Evolutionary conservation across 2,113 vertebrate genomes (phyloP).

Genomic region (Calidris pygmaea): DNA sequence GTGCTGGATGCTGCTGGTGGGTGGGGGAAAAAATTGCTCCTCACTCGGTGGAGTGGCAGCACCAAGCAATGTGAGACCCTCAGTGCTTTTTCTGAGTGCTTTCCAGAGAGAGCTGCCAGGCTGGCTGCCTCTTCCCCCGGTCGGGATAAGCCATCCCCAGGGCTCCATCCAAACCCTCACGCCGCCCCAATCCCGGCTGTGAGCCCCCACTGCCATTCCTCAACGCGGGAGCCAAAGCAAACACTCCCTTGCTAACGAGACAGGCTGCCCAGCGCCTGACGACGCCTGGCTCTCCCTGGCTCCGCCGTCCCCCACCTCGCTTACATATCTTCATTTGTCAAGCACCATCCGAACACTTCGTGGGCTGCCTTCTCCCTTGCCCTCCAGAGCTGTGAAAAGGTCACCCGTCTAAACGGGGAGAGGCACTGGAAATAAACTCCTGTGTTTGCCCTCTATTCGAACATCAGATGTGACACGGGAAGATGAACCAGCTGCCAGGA

Average conservation of each 20-base stretch:
- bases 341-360: not conserved
- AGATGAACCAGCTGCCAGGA: slow-evolving; percentile 22
- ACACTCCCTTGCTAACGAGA: not conserved
- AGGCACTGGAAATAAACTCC: not conserved
- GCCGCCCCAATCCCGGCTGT: rapidly evolving
- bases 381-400: slow-evolving; percentile 35
- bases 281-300: not conserved
- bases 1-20: not conserved
- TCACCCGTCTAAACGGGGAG: not conserved
- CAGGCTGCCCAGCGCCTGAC: not conserved
- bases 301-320: not conserved
- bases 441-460: not conserved
- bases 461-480: not conserved
- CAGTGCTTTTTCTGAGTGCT: not conserved
- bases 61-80: not conserved
- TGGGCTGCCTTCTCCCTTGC: not conserved
- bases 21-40: not conserved
- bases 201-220: not conserved
- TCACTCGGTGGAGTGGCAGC: not conserved
- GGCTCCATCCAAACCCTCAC: not conserved
- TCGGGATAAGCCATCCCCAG: not conserved
- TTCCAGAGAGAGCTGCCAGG: not conserved
- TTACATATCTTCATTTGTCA: slow-evolving; percentile 32
- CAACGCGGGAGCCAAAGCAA: not conserved
- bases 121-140: not conserved